Conservation (phyloP, 2,113 vertebrate genomes). For the Sterrhoptilus dennistouni region DNA sequence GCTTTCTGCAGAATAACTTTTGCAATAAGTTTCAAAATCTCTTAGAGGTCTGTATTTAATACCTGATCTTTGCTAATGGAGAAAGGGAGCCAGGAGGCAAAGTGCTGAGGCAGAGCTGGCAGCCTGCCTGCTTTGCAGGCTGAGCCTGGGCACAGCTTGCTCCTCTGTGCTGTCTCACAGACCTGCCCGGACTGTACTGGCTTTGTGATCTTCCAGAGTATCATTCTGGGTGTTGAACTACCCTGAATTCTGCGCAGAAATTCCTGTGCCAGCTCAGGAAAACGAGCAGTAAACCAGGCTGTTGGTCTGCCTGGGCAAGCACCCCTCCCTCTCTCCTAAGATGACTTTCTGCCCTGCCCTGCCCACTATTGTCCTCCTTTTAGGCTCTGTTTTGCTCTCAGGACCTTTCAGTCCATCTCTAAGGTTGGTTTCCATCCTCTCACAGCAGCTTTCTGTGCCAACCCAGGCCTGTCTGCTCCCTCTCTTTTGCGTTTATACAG, state of each 20-base stretch:
- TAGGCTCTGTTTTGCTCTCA: background rate
- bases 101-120: background rate
- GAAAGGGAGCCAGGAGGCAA: background rate
- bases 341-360: background rate
- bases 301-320: background rate
- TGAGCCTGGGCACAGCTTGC: background rate
- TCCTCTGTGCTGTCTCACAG: background rate
- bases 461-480: accelerated
- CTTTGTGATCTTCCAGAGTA: background rate
- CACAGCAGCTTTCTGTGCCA: background rate
- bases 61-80: background rate
- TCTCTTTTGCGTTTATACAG: background rate
- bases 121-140: background rate
- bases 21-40: background rate
- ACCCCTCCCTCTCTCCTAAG: background rate
- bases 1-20: background rate
- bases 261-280: background rate
- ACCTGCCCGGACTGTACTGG: background rate
- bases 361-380: accelerated
- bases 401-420: background rate
- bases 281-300: background rate
- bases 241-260: background rate
- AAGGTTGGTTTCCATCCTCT: background rate
- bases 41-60: background rate
- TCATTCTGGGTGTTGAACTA: background rate